Base-by-base conservation (phyloP, 1,140 invertebrate genomes). In the Apis florea region DNA sequence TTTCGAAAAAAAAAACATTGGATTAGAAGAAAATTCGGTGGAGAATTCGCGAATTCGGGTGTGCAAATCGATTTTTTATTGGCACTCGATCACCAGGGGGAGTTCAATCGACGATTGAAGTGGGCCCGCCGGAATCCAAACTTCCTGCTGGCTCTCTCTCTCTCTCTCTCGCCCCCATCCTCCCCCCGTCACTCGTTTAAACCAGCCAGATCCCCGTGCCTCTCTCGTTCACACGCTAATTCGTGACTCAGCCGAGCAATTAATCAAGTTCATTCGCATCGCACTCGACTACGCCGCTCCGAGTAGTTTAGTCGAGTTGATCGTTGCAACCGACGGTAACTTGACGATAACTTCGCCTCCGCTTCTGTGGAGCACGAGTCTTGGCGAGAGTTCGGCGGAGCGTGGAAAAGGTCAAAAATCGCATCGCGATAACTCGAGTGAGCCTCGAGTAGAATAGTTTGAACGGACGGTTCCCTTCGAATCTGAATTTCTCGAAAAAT, bases 191-290 rank as follows among this genome's bases (percentile, higher is more conserved):
- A 17, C 66, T 67, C 49, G 51, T 82, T 49, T 19, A 53, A 53
- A 49, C 1, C 19, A 19, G 68, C 17, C 68, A 6, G 13, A 24
- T 26, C 71, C 51, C 15, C 31, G 47, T 24, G 61, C 4, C 59
- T 58, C 47, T 71, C 73, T 75, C 85, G 85, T 89, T 89, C 88
- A 72, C 82, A 89, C 88, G 82, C 85, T 89, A 89, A 89, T 89
- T 89, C 88, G 79, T 89, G 88, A 89, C 88, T 89, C 88, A 86
- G 85, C 70, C 83, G 79, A 76, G 77, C 79, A 89, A 89, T 89
- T 89, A 89, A 89, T 89, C 88, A 89, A 87, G 88, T 83, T 88
- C 84, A 83, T 88, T 89, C 88, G 68, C 88, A 86, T 89, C 77
- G 88, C 63, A 74, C 49, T 73, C 64, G 54, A 53, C 77, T 73